phyloP scores from a whole-genome alignment of 2,888 invertebrate species.

The Epinotia demarniana region DNA sequence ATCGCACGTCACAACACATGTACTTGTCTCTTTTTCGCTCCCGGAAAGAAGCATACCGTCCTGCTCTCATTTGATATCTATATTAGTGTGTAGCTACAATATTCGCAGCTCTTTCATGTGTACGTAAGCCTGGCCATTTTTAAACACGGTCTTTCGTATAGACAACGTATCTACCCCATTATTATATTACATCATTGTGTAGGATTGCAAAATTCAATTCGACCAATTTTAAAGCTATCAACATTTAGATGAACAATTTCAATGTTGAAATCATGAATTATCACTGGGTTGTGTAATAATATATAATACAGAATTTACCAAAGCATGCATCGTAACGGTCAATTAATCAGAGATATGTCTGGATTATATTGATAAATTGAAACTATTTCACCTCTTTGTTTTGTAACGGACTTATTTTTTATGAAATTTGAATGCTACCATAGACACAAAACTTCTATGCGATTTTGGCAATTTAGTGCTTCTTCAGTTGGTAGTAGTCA shows the following conservation, averaged over 20 bases:
- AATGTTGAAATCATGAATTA: background rate
- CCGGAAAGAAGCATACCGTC: no score
- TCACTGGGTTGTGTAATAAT: background rate
- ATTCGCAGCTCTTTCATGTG: no score
- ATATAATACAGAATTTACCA: background rate
- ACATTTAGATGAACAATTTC: background rate
- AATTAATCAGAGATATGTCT: background rate
- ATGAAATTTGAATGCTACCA: conserved; percentile 71
- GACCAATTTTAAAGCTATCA: background rate
- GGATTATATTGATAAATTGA: background rate
- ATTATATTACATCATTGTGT: no score
- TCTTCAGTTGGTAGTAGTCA: conserved; percentile 78
- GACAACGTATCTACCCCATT: no score
- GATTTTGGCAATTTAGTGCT: conserved; percentile 75
- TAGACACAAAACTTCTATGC: conserved; percentile 67
- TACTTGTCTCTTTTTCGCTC: no score
- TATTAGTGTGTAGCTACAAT: no score
- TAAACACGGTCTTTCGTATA: no score
- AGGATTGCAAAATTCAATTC: background rate
- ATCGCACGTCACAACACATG: no score
- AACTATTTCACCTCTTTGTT: conserved; percentile 11
- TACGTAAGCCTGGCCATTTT: no score
- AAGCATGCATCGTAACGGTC: background rate
- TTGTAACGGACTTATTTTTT: conserved; percentile 47
- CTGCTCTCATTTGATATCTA: no score